Percentiles rank a stretch among this genome's conserved stretches.
These are phyloP conservation scores for Oscheius sp. DNA, from an alignment of 2,888 invertebrate species.

Conservation along the genomic window DNA sequence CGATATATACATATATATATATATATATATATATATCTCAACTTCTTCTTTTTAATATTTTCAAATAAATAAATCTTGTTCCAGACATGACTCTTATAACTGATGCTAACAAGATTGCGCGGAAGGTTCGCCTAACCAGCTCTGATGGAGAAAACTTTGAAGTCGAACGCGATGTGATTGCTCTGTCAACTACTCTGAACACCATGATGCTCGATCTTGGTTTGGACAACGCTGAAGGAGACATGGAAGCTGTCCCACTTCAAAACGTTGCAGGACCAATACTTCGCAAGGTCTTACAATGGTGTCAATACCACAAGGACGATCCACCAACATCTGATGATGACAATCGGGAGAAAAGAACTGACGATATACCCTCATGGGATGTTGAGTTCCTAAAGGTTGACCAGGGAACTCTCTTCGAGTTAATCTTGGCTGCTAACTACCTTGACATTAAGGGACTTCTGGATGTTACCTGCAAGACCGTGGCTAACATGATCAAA, in stretches of 20 bases:
- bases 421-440: slow-evolving; percentile 80
- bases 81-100: too few relatives aligned
- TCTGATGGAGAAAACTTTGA: slow-evolving; percentile 53
- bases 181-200: slow-evolving; percentile 96
- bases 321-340: slow-evolving; percentile 87
- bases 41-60: too few relatives aligned
- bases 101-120: not conserved
- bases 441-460: slow-evolving; percentile 72
- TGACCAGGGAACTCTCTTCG: slow-evolving; percentile 94
- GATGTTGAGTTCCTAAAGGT: slow-evolving; percentile 98
- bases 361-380: slow-evolving; percentile 98
- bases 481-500: slow-evolving; percentile 76
- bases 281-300: slow-evolving; percentile 80
- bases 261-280: slow-evolving; percentile 98
- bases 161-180: slow-evolving; percentile 94
- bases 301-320: slow-evolving; percentile 77
- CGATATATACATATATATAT: too few relatives aligned
- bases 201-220: slow-evolving; percentile 86
- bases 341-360: slow-evolving; percentile 95
- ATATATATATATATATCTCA: too few relatives aligned
- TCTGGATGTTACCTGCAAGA: slow-evolving; percentile 94
- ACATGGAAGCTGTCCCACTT: slow-evolving; percentile 76
- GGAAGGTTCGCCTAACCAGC: slow-evolving; percentile 18
- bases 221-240: slow-evolving; percentile 26
- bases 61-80: too few relatives aligned